These are phyloP conservation scores for Gavia stellata DNA, from an alignment of 2,113 vertebrate species.

Conservation along the genomic window DNA sequence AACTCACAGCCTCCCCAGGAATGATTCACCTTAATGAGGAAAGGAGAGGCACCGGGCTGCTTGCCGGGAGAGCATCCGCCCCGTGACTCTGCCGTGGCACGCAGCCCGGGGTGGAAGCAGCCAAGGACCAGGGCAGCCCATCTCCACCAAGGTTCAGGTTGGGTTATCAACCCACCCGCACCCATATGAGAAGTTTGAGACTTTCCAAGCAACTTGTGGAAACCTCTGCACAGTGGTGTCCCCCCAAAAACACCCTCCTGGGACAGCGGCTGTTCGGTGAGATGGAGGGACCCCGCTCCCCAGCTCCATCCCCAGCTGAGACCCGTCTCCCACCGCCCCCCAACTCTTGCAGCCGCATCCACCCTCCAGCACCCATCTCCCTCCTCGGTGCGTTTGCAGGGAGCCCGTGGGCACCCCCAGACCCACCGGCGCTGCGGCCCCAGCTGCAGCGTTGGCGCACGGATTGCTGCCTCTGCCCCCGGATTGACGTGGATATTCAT, in stretches of 20 bases:
- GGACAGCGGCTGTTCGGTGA: not conserved
- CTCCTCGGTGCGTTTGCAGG: accelerated
- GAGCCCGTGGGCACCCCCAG: not conserved
- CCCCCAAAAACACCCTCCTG: not conserved
- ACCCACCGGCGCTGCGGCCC: accelerated
- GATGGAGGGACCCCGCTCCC: not conserved
- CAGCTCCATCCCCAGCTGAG: no score
- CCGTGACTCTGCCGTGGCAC: accelerated
- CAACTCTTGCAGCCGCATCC: not conserved
- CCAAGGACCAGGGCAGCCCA: not conserved
- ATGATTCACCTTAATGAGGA: not conserved
- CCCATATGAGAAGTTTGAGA: accelerated
- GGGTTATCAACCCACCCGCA: not conserved
- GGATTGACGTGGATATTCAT: accelerated
- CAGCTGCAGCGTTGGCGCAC: not conserved
- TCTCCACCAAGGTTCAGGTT: not conserved
- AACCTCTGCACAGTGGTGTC: accelerated
- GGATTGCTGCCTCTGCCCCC: no score
- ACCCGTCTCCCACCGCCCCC: not conserved
- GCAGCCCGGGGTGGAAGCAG: accelerated
- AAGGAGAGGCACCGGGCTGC: not conserved
- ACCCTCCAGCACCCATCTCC: not conserved
- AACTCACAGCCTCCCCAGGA: not conserved
- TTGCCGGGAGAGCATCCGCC: not conserved
- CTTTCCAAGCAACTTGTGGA: no score